Evolutionary conservation across 2,113 vertebrate genomes (phyloP), one percentile per base, ranked within the genome.

Genomic region (Arothron firmamentum): DNA sequence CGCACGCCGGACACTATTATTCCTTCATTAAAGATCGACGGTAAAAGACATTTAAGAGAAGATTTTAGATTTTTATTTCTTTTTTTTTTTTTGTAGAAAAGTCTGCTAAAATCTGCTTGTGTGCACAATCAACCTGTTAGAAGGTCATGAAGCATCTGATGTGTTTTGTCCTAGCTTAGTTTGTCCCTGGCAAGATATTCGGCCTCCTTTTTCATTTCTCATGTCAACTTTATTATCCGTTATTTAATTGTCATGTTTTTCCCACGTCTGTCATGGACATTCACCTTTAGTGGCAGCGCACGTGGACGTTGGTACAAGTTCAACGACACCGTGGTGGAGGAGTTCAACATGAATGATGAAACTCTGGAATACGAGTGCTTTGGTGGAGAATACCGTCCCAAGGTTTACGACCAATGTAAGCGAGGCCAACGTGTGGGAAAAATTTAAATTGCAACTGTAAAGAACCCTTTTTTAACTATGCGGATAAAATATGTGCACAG

Each of bases 361-460:
- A 94, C 93, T 19, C 75, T 98, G 86, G 97, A 99, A 80, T 99
- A 98, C 43, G 96, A 99, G 84, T 99, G 97, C 75, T 99, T 99
- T 38, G 97, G 97, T 67, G 97, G 96, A 82, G 97, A 99, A 68
- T 99, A 99, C 61, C 93, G 95, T 69, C 96, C 97, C 51, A 98
- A 98, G 89, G 96, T 98, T 57, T 98, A 98, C 14, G 96, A 99
- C 88, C 96, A 98, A 46, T 97, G 97, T 99, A 90, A 92, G 96
- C 83, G 17, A 45, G 14, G 17, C n/a, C n/a, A 18, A 49, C 47
- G 9, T 17, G n/a, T 11, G 4, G 1, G 6, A 28, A 28, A 7
- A 28, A 16, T 0, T 17, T 17, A 15, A 16, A 45, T 16, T 45
- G 43, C 5, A 17, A 45, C 4, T 45, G 17, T 5, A 16, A 5